Evolutionary conservation across 1,140 invertebrate species (phyloP).

Genomic region (Solenopsis invicta): DNA sequence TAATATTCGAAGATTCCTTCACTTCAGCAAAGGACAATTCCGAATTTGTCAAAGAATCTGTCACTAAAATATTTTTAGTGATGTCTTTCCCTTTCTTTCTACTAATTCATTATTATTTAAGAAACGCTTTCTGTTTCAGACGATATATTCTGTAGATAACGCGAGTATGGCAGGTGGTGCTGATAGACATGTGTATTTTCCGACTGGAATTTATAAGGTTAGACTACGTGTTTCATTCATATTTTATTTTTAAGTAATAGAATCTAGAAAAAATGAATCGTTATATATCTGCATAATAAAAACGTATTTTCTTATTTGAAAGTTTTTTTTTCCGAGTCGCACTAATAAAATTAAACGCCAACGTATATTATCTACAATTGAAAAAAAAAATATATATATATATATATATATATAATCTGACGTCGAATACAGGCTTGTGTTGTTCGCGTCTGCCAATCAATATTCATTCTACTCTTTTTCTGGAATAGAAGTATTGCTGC

Average conservation of each 20-base stretch:
- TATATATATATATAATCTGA: neutral
- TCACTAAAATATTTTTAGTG: neutral
- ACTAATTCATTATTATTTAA: neutral
- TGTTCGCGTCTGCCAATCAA: conserved; percentile 11
- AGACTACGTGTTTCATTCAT: conserved; percentile 31
- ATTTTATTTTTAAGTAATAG: neutral
- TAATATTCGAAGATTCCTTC: neutral
- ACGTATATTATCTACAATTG: neutral
- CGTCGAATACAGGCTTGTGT: neutral
- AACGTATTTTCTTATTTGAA: conserved; percentile 2
- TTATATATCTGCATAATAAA: neutral
- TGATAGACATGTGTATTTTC: conserved; percentile 94
- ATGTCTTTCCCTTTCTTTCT: neutral
- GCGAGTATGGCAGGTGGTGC: conserved; percentile 90
- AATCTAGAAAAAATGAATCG: neutral
- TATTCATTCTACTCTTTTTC: conserved; percentile 40
- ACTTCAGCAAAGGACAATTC: neutral
- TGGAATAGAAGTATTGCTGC: neutral
- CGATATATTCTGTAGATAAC: conserved; percentile 92
- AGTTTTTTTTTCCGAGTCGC: neutral
- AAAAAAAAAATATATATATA: no score
- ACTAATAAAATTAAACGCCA: conserved; percentile 6
- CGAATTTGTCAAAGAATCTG: neutral
- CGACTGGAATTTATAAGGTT: conserved; percentile 95
- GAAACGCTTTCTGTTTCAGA: conserved; percentile 86